Base-by-base conservation (phyloP, 2,113 vertebrate genomes). In the Silurus asotus region DNA sequence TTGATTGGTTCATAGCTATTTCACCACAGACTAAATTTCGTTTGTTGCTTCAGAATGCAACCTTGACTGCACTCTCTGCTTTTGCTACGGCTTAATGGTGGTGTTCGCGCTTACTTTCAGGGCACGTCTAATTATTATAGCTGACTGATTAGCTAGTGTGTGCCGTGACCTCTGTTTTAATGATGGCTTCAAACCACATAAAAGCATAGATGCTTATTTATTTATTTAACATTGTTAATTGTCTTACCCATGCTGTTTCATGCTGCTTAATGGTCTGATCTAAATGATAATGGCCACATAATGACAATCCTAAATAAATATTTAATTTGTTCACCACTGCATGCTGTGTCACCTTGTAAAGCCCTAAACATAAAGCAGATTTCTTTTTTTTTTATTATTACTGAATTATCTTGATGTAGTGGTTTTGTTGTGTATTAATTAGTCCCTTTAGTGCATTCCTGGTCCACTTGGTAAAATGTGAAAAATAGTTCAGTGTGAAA, bases 201-300 rank as follows among this genome's bases (percentile, higher is more conserved):
- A 53, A 49, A 86, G 19, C 81, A 58, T 75, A 84, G 77, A 6
- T 67, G 61, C 72, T 78, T 58, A 78, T 86, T 81, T 86, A 92
- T 93, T 92, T 93, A 93, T 94, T 94, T 93, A 94, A 92, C 90
- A 90, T 53, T 87, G 48, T 8, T 94, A 94, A 94, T 94, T 91
- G 93, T 91, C 91, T 93, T 91, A 84, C 67, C 82, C 90, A 84
- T 88, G 91, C 88, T 91, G 90, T 89, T 91, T 92, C 91, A 88
- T 91, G 91, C 93, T 94, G 94, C 91, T 94, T 94, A 95, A 94
- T 95, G 92, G 94, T 91, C 93, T 93, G 93, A 93, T 93, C 92
- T 94, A 94, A 94, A 94, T 93, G 93, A 93, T 94, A 93, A 95
- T 93, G 91, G 92, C 91, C 92, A 81, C 90, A 92, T 94, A 94